These are phyloP conservation scores for Clarias macrocephalus DNA, from an alignment of 2,113 vertebrate genomes.

Conservation along the genomic window DNA sequence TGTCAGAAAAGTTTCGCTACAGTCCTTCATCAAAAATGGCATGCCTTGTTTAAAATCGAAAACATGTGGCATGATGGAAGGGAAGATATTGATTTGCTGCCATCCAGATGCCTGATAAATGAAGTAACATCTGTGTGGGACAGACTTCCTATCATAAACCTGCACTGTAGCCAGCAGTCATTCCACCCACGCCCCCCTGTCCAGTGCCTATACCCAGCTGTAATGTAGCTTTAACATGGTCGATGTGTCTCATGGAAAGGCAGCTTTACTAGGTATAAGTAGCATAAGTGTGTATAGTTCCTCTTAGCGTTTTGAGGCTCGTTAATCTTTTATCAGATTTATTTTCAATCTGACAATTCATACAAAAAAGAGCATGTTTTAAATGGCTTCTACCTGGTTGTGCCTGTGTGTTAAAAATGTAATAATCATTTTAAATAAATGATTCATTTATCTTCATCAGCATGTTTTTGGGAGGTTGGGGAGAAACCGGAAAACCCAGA, in stretches of 20 bases:
- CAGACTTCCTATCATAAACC: conserved; percentile 53
- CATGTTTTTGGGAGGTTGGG: not conserved
- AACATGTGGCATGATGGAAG: conserved; percentile 44
- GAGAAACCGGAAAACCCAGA: not conserved
- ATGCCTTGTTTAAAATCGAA: conserved; percentile 52
- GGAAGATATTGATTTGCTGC: conserved; percentile 59
- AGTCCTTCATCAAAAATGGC: conserved; percentile 43
- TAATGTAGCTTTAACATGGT: conserved; percentile 23
- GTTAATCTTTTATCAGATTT: not conserved
- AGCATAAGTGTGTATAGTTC: not conserved
- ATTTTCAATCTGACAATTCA: not conserved
- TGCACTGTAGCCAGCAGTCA: conserved; percentile 31
- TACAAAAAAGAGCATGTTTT: not conserved
- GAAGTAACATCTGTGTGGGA: conserved; percentile 55
- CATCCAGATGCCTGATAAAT: conserved; percentile 62
- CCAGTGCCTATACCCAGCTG: not conserved
- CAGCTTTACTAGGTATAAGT: not conserved
- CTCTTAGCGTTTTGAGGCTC: not conserved
- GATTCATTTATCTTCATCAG: not conserved
- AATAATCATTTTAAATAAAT: not conserved
- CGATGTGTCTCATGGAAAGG: conserved; percentile 3
- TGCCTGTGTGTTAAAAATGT: not conserved
- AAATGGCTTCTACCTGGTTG: not conserved
- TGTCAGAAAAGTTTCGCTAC: conserved; percentile 53
- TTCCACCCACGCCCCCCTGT: conserved; percentile 2